Evolutionary conservation across 2,888 invertebrate species (phyloP).

Genomic region (Chymomyza caudatula): DNA sequence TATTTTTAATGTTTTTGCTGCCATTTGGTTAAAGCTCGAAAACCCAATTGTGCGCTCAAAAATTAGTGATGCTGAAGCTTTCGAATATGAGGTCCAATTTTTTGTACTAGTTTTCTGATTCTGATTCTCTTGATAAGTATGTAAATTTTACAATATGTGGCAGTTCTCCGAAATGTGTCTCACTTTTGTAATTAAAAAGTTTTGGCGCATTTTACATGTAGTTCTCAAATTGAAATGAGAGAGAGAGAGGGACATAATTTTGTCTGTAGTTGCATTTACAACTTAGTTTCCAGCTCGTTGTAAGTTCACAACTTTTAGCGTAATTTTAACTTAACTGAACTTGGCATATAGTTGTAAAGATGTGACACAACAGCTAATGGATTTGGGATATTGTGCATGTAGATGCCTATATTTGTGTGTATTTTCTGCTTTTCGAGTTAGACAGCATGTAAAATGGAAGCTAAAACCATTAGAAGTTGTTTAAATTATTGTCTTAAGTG

Average conservation of each 20-base stretch:
- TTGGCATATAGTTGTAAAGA: neutral
- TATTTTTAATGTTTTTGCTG: no score
- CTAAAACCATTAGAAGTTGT: no score
- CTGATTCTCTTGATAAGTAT: no score
- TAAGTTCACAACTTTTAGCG: neutral
- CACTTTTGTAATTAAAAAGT: neutral
- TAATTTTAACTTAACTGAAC: neutral
- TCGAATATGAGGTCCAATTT: no score
- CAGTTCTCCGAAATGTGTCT: neutral
- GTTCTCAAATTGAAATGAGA: neutral
- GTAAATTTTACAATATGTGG: neutral
- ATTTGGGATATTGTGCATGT: neutral
- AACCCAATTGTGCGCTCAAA: no score
- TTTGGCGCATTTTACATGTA: neutral
- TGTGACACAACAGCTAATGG: neutral
- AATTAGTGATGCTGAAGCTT: no score
- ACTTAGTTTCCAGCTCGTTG: neutral
- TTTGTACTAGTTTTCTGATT: no score
- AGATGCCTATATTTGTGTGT: neutral
- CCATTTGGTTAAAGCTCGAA: no score
- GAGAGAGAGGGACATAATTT: neutral
- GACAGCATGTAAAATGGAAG: no score
- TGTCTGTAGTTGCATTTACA: neutral
- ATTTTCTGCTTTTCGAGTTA: no score
- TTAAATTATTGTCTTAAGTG: no score